These are phyloP conservation scores for Adela reaumurella DNA, from an alignment of 2,888 invertebrate species.

Conservation along the genomic window DNA sequence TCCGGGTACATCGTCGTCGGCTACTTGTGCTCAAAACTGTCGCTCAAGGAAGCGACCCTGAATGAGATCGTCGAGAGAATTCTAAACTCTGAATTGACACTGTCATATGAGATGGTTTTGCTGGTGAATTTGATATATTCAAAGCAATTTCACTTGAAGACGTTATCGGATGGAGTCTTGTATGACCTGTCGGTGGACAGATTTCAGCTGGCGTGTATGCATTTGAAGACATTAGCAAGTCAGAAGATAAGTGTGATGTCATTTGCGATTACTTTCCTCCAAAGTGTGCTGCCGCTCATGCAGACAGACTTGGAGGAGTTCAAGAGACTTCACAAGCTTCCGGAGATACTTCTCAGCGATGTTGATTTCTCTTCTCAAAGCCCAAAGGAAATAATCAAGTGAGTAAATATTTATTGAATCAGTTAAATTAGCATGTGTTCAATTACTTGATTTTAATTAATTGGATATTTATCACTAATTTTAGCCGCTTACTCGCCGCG, in stretches of 20 bases:
- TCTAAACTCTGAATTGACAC: conserved; percentile 30
- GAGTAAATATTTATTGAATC: conserved; percentile 22
- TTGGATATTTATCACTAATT: too few relatives aligned
- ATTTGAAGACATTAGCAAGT: conserved; percentile 52
- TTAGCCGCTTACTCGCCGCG: too few relatives aligned
- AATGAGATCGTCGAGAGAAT: conserved; percentile 54
- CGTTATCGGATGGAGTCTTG: conserved; percentile 51
- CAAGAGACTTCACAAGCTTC: conserved; percentile 44
- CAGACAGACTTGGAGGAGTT: conserved; percentile 46
- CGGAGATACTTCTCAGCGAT: conserved; percentile 56
- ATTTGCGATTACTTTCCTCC: conserved; percentile 56
- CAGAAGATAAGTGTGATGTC: conserved; percentile 53
- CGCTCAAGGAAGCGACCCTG: conserved; percentile 60
- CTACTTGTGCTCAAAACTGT: conserved; percentile 63
- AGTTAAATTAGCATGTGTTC: too few relatives aligned
- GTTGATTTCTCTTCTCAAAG: conserved; percentile 56
- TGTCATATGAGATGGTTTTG: conserved; percentile 58
- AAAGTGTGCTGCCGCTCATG: conserved; percentile 44
- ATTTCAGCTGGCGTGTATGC: conserved; percentile 29
- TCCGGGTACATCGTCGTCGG: conserved; percentile 71
- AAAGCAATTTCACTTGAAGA: conserved; percentile 50
- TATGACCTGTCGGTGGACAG: conserved; percentile 35
- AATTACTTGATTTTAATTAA: too few relatives aligned
- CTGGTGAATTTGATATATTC: conserved; percentile 69
- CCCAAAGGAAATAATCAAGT: conserved; percentile 57